Conservation (phyloP, 92 coral and sea anemone species). For the Umimayanthus kanabou region DNA sequence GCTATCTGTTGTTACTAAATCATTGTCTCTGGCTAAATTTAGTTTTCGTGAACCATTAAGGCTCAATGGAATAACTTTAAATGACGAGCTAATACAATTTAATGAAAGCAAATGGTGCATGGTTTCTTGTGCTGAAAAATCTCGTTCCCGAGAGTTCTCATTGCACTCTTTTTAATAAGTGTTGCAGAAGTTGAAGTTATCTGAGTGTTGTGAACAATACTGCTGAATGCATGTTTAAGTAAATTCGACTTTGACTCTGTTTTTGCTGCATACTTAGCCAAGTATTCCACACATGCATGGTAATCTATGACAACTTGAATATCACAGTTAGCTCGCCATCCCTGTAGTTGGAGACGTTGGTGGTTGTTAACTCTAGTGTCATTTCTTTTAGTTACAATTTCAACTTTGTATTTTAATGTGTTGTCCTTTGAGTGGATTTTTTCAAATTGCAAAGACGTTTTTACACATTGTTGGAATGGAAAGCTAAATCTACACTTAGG, state of each 20-base stretch:
- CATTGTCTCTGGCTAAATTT: conserved; percentile 40
- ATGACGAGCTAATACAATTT: conserved; percentile 42
- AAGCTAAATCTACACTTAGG: background rate
- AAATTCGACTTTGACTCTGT: no score
- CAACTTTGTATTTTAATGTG: conserved; percentile 27
- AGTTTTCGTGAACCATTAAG: conserved; percentile 52
- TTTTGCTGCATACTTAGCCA: no score
- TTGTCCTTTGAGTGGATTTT: conserved; percentile 16
- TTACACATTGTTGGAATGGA: conserved; percentile 20
- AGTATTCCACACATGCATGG: no score
- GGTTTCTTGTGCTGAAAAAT: no score
- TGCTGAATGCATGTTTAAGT: no score
- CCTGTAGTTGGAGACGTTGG: conserved; percentile 46
- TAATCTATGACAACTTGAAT: no score
- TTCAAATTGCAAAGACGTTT: conserved; percentile 21
- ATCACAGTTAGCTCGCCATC: no score
- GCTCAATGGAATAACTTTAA: conserved; percentile 38
- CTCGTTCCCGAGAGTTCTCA: no score
- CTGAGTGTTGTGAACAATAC: no score
- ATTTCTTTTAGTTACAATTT: conserved; percentile 18
- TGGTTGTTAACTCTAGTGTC: conserved; percentile 53
- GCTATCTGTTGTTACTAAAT: conserved; percentile 28
- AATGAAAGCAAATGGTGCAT: conserved; percentile 52
- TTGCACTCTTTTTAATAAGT: no score
- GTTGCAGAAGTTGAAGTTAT: no score